phyloP scores from a whole-genome alignment of 2,113 vertebrate genomes.

The Coracopsis vasa region DNA sequence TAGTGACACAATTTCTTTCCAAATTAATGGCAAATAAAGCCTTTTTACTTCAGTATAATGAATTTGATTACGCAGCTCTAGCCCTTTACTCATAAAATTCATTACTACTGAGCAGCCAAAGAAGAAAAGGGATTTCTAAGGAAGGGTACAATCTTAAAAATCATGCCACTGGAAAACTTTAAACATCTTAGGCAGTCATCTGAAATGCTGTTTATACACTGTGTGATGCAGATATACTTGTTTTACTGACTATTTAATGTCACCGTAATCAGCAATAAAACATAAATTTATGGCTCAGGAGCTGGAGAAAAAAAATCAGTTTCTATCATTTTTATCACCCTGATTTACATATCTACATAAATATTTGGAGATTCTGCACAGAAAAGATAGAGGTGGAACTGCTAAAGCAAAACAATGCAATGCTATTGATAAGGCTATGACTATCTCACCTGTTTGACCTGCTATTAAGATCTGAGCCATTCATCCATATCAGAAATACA shows the following conservation, averaged over 20 bases:
- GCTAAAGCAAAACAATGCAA: background rate
- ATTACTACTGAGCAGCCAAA: background rate
- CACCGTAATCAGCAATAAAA: slow-evolving; percentile 38
- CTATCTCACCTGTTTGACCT: background rate
- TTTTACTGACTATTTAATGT: slow-evolving; percentile 26
- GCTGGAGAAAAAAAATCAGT: background rate
- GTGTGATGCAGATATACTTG: slow-evolving; percentile 1
- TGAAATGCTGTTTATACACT: background rate
- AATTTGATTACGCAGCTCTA: slow-evolving; percentile 4
- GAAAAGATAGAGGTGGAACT: background rate
- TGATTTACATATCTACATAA: slow-evolving; percentile 32
- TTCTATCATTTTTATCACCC: slow-evolving; percentile 49
- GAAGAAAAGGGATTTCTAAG: background rate
- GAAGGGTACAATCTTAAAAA: background rate
- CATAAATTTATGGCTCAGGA: slow-evolving; percentile 28
- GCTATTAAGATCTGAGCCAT: background rate
- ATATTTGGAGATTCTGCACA: slow-evolving; percentile 25
- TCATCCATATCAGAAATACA: slow-evolving; percentile 20
- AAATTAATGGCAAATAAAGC: slow-evolving; percentile 55
- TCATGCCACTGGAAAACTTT: background rate
- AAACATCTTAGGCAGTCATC: background rate
- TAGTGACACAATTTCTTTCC: slow-evolving; percentile 1
- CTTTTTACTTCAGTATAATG: slow-evolving; percentile 4
- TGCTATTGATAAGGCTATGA: background rate
- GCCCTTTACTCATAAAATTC: background rate